A percentile compares a stretch with the other conserved stretches of the same genome.
Evolutionary conservation across 2,888 invertebrate genomes (phyloP).

Genomic region (Rapana venosa): DNA sequence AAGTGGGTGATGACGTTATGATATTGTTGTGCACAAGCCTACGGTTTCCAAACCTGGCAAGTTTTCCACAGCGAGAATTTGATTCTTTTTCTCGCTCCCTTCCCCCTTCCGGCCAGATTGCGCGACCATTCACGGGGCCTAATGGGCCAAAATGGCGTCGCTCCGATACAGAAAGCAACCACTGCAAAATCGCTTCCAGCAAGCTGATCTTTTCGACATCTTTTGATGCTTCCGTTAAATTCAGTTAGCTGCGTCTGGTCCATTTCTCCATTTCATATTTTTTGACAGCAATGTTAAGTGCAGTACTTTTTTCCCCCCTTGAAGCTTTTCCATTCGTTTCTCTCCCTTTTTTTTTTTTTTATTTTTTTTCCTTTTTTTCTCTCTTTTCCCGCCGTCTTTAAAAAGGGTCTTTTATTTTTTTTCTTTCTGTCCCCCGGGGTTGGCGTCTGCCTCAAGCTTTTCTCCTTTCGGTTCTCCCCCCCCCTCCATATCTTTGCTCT

Average conservation of each 20-base stretch:
- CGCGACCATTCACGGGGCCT: slow-evolving; percentile 33
- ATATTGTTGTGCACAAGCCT: slow-evolving; percentile 42
- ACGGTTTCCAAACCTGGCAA: slow-evolving; percentile 33
- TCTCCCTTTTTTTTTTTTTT: neutral
- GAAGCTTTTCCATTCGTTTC: neutral
- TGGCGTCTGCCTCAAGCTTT: neutral
- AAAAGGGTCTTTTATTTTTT: too few species aligned
- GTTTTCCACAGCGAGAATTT: slow-evolving; percentile 39
- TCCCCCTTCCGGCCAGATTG: slow-evolving; percentile 38
- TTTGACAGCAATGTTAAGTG: slow-evolving; percentile 44
- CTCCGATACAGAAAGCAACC: slow-evolving; percentile 26
- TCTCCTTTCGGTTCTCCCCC: neutral
- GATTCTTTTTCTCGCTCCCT: slow-evolving; percentile 31
- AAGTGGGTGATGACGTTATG: slow-evolving; percentile 35
- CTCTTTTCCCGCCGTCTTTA: too few species aligned
- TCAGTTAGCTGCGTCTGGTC: slow-evolving; percentile 44
- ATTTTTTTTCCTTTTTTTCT: neutral
- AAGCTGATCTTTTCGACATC: slow-evolving; percentile 45
- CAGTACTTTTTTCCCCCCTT: slow-evolving; percentile 4
- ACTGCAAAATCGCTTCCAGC: slow-evolving; percentile 45
- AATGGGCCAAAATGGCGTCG: slow-evolving; percentile 43
- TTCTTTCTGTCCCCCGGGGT: neutral
- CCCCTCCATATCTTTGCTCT: slow-evolving; percentile 4
- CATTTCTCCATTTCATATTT: slow-evolving; percentile 46
- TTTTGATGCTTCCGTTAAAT: slow-evolving; percentile 48